These are phyloP conservation scores for Copsychus sechellarum DNA, from an alignment of 2,113 vertebrate species.

Conservation along the genomic window DNA sequence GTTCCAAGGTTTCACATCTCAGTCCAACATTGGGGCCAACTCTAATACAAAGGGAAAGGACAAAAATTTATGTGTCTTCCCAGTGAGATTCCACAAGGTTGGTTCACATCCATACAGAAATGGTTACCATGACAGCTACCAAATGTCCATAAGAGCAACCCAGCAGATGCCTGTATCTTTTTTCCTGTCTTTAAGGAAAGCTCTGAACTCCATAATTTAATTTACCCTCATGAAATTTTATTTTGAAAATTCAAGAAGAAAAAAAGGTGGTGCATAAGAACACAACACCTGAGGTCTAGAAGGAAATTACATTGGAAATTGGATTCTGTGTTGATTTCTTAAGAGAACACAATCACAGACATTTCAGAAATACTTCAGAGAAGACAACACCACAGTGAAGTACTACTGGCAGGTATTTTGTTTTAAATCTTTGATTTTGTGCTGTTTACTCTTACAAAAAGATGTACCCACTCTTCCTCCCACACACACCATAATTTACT, in stretches of 20 bases:
- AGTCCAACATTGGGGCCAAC: neutral
- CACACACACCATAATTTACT: neutral
- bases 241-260: neutral
- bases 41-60: neutral
- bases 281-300: neutral
- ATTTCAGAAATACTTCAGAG: neutral
- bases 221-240: neutral
- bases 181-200: neutral
- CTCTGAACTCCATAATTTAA: neutral
- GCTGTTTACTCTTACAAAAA: neutral
- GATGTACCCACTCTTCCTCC: neutral
- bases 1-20: neutral
- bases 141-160: neutral
- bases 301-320: neutral
- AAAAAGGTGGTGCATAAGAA: rapidly evolving
- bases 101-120: neutral
- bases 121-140: neutral
- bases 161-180: neutral
- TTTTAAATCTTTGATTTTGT: neutral
- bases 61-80: neutral
- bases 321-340: neutral
- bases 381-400: neutral
- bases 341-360: neutral
- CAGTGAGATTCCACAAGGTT: neutral
- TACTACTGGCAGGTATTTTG: neutral